Base-by-base conservation (phyloP, 1,140 invertebrate species). In the Ceratina australensis region DNA sequence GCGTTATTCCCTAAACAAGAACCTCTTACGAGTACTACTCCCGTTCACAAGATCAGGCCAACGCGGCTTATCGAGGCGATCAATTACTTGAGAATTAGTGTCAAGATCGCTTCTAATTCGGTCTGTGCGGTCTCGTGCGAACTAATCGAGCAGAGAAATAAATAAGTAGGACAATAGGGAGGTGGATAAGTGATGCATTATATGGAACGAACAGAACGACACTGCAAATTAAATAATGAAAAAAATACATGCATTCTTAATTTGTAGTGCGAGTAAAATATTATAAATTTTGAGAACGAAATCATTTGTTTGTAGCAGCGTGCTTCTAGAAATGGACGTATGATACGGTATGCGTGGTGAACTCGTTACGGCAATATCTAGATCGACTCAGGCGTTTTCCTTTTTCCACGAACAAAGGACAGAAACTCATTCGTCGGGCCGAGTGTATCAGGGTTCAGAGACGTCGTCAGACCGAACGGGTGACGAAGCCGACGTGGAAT, bases 401-500 rank as follows among this genome's bases (percentile, higher is more conserved):
- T 12, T 22, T 42, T 54, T 5, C 15, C 28, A 33, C 49, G 52
- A 26, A 26, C 18, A 59, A 59, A 75, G 22, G 47, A n/a, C 20
- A 15, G 22, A 52, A 3, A 15, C 26, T 42, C 33, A 16, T 71
- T 63, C 47, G 15, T 16, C 33, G n/a, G 15, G 22, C 59, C 10
- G 16, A 7, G 16, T 12, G n/a, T 61, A 60, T 15, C 59, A 13
- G 59, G 7, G 24, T 71, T 71, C 42, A 50, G 67, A 71, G 59
- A 18, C 26, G n/a, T 49, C 56, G 24, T 69, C 49, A 71, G 67
- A 54, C 28, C 2, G 78, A 82, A 64, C 78, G 86, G 63, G 83
- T 91, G 90, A 91, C 89, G 89, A 86, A 77, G 81, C 64, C 72
- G 63, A 77, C 68, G 69, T 87, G 90, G 90, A 90, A 92, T 91